Evolutionary conservation across 2,113 vertebrate genomes (phyloP), one percentile per base, ranked within the genome.

Genomic region (Motacilla alba): DNA sequence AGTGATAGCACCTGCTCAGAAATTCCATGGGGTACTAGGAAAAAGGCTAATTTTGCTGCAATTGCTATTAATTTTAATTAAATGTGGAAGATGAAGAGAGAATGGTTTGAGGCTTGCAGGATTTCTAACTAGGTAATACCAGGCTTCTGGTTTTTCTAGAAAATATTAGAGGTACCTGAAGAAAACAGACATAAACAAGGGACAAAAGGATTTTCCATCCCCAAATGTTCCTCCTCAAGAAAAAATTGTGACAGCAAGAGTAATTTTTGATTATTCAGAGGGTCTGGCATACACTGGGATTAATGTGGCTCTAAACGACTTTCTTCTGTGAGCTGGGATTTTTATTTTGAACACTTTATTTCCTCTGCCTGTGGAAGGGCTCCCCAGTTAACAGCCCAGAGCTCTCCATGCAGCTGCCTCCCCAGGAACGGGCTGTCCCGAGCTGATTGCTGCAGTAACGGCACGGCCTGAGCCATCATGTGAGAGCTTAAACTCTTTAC

Each of bases 401-500:
- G 13, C 20, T 58, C 64, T 67, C 68, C 5, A 0, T n/a, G 30
- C 10, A 10, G 53, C 82, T 68, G 52, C 60, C 50, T 39, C 13
- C 64, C 53, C 16, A 8, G 79, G 69, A 41, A 28, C 13, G 4
- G 4, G 7, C 66, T 72, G 85, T 2, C 66, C 19, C 1, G 50
- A 47, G 39, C 86, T 49, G 91, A 43, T 79, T 46, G n/a, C 70
- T 67, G 84, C 91, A 64, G 58, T 3, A 9, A 62, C 43, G 66
- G 81, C 94, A 55, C 78, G 80, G 35, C 62, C 67, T 47, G 8
- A 10, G 3, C 4, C 19, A 31, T 87, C 95, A 87, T 58, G 91
- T 84, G 96, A 91, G 77, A 72, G 77, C 77, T 94, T 74, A n/a
- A 90, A 52, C 56, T 59, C 73, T 83, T 89, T 59, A 74, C 73